A percentile compares a stretch with the other conserved stretches of the same genome.
Conservation (phyloP, 2,113 vertebrate species). For the Micromys minutus region DNA sequence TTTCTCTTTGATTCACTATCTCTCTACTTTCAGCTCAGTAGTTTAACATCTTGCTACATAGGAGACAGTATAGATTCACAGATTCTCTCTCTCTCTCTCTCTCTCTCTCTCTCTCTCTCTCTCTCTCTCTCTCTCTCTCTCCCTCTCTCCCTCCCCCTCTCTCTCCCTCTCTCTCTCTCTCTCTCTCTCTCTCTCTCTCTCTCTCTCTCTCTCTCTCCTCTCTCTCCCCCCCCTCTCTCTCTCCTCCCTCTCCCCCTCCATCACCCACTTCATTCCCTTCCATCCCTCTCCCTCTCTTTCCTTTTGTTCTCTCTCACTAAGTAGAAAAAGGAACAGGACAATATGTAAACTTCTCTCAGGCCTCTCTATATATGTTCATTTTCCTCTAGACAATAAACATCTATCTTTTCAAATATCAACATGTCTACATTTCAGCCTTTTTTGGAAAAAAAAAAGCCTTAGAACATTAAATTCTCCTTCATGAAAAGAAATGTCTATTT, state of each 20-base stretch:
- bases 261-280: neutral
- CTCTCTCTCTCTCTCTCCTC: neutral
- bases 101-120: neutral
- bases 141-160: too few species aligned
- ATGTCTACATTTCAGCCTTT: conserved; percentile 35
- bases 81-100: neutral
- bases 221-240: neutral
- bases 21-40: neutral
- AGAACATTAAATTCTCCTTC: conserved; percentile 11
- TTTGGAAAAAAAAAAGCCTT: neutral
- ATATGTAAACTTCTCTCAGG: neutral
- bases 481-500: conserved; percentile 28
- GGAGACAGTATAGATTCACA: neutral
- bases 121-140: too few species aligned
- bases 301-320: neutral
- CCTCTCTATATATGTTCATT: neutral
- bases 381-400: neutral
- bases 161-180: neutral
- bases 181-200: too few species aligned
- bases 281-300: neutral
- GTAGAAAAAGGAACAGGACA: neutral
- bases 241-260: fast-evolving
- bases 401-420: neutral
- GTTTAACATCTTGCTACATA: neutral
- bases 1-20: neutral